A percentile compares a stretch with the other conserved stretches of the same genome.
Conservation (phyloP, 2,888 invertebrate species). For the Tiliacea citrago region DNA sequence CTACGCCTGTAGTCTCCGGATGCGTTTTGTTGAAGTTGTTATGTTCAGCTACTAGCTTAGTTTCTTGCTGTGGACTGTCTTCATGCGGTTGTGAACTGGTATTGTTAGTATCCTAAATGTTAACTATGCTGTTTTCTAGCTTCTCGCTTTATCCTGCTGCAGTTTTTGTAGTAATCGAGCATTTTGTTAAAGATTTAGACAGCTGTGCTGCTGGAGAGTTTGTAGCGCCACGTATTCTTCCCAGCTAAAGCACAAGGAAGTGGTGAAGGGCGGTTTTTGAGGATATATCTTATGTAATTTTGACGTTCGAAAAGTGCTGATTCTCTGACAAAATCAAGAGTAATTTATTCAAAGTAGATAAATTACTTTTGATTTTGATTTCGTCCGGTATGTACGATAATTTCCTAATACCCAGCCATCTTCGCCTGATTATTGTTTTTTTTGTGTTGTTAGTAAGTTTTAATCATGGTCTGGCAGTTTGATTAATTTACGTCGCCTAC, state of each 20-base stretch:
- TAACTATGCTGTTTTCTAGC: background rate
- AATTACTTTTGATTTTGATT: too few species aligned
- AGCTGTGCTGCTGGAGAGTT: too few species aligned
- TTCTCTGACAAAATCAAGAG: too few species aligned
- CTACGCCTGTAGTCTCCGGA: background rate
- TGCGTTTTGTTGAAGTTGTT: constrained; percentile 26
- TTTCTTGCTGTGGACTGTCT: constrained; percentile 1
- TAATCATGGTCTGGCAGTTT: too few species aligned
- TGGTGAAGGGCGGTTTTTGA: too few species aligned
- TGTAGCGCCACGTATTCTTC: too few species aligned
- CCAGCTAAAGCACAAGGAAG: too few species aligned
- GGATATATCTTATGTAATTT: too few species aligned
- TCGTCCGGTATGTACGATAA: background rate
- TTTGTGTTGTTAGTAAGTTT: too few species aligned
- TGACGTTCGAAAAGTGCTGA: too few species aligned
- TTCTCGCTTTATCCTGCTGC: background rate
- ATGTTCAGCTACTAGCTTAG: background rate
- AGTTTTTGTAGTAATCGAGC: background rate
- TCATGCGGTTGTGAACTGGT: background rate
- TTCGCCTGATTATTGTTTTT: background rate
- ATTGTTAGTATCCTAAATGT: background rate
- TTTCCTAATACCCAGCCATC: background rate
- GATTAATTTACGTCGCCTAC: too few species aligned
- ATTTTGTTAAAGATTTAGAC: background rate
- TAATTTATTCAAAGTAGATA: too few species aligned